Evolutionary conservation across 2,888 invertebrate genomes (phyloP).

Genomic region (Pyrochroa serraticornis): DNA sequence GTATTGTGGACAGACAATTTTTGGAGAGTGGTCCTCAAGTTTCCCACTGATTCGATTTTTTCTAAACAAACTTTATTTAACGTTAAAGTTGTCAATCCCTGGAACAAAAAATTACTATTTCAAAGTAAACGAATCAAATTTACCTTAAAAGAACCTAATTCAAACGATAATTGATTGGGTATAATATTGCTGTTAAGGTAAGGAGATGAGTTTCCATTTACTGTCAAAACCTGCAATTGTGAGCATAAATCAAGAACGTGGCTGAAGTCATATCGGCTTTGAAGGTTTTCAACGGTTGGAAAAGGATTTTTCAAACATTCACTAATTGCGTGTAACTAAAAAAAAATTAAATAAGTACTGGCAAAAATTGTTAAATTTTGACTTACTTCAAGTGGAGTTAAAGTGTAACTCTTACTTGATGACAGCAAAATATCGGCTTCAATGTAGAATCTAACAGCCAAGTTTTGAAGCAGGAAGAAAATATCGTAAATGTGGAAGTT

Average conservation of each 20-base stretch:
- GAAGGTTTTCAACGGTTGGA: slow-evolving; percentile 77
- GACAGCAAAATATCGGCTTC: slow-evolving; percentile 73
- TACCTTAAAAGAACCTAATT: slow-evolving; percentile 82
- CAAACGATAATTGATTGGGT: slow-evolving; percentile 79
- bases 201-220: slow-evolving; percentile 70
- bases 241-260: slow-evolving; percentile 89
- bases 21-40: slow-evolving; percentile 68
- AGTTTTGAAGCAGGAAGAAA: slow-evolving; percentile 80
- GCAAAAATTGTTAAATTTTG: slow-evolving; percentile 1
- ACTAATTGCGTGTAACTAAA: slow-evolving; percentile 88
- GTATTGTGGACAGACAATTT: slow-evolving; percentile 71
- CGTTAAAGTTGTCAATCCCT: slow-evolving; percentile 69
- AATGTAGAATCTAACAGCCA: slow-evolving; percentile 78
- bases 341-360: slow-evolving; percentile 41
- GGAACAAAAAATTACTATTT: slow-evolving; percentile 31
- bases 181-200: slow-evolving; percentile 85
- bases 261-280: slow-evolving; percentile 86
- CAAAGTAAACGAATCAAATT: slow-evolving; percentile 16
- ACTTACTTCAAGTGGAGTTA: slow-evolving; percentile 79
- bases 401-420: slow-evolving; percentile 66
- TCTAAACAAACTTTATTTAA: slow-evolving; percentile 73
- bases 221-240: slow-evolving; percentile 71
- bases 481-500: slow-evolving; percentile 91
- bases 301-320: slow-evolving; percentile 86
- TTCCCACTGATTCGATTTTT: slow-evolving; percentile 67